Conservation (phyloP, 1,140 invertebrate species). For the Teleopsis dalmanni region DNA sequence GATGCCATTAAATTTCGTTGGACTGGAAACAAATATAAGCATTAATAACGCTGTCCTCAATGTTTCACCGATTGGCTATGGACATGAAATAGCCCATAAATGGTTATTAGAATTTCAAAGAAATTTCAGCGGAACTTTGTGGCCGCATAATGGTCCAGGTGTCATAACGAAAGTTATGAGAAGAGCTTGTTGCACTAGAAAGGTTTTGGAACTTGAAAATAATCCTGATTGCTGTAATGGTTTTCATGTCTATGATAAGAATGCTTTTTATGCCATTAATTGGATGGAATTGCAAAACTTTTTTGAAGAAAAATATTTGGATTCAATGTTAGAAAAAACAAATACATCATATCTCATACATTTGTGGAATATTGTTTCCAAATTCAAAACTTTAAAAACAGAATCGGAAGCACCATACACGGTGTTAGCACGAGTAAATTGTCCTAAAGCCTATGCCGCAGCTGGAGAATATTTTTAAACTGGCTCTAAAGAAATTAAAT, state of each 20-base stretch:
- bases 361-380: conserved; percentile 63
- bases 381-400: conserved; percentile 41
- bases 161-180: conserved; percentile 59
- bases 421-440: conserved; percentile 51
- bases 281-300: conserved; percentile 57
- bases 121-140: conserved; percentile 55
- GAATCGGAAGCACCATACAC: conserved; percentile 51
- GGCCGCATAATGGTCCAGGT: conserved; percentile 67
- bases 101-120: conserved; percentile 53
- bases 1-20: conserved; percentile 55
- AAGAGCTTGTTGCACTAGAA: conserved; percentile 51
- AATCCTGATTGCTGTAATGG: conserved; percentile 50
- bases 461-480: conserved; percentile 46
- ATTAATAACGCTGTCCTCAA: conserved; percentile 60
- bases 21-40: conserved; percentile 52
- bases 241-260: conserved; percentile 55
- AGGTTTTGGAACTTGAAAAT: conserved; percentile 53
- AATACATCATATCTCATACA: conserved; percentile 55
- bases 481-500: too few relatives aligned
- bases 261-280: conserved; percentile 58
- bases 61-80: conserved; percentile 50
- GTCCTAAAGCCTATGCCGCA: conserved; percentile 50
- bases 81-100: conserved; percentile 51
- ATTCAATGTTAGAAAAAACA: conserved; percentile 47
- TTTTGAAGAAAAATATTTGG: conserved; percentile 49